These are phyloP conservation scores for Yponomeuta malinellus DNA, from an alignment of 2,888 invertebrate genomes.

Conservation along the genomic window DNA sequence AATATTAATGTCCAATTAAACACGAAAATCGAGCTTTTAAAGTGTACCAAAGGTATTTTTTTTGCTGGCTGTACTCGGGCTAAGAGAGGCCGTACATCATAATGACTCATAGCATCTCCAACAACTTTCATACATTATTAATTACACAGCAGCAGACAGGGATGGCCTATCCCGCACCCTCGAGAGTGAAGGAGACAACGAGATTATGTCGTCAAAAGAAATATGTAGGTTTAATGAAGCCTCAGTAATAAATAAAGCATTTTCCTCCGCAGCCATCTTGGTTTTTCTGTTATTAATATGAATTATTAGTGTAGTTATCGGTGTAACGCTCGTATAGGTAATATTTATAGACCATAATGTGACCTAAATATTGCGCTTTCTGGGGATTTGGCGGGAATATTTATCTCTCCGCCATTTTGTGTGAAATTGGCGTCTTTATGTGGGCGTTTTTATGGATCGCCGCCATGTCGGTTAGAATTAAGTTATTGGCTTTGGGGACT, in stretches of 20 bases:
- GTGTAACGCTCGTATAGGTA: constrained; percentile 21
- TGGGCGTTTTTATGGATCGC: neutral
- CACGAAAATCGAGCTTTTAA: constrained; percentile 2
- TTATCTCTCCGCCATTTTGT: neutral
- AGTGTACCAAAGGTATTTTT: neutral
- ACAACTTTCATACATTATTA: constrained; percentile 64
- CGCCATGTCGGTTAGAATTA: neutral
- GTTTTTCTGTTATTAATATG: constrained; percentile 38
- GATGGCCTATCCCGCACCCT: constrained; percentile 24
- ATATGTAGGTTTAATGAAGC: constrained; percentile 32
- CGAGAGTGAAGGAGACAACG: neutral
- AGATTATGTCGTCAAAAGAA: constrained; percentile 27
- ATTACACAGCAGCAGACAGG: constrained; percentile 45
- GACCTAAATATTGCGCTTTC: constrained; percentile 11
- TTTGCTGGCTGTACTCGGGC: constrained; percentile 12
- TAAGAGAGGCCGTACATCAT: constrained; percentile 27
- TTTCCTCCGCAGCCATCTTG: constrained; percentile 38
- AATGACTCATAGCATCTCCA: constrained; percentile 56
- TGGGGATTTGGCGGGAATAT: neutral
- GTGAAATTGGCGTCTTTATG: constrained; percentile 23
- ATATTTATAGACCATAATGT: constrained; percentile 13
- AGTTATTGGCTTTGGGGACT: neutral
- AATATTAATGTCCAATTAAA: constrained; percentile 11
- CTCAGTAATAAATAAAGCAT: constrained; percentile 36
- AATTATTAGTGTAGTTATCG: constrained; percentile 35